These are phyloP conservation scores for Zygothrica quintamaculata DNA, from an alignment of 2,888 invertebrate species.

Conservation along the genomic window DNA sequence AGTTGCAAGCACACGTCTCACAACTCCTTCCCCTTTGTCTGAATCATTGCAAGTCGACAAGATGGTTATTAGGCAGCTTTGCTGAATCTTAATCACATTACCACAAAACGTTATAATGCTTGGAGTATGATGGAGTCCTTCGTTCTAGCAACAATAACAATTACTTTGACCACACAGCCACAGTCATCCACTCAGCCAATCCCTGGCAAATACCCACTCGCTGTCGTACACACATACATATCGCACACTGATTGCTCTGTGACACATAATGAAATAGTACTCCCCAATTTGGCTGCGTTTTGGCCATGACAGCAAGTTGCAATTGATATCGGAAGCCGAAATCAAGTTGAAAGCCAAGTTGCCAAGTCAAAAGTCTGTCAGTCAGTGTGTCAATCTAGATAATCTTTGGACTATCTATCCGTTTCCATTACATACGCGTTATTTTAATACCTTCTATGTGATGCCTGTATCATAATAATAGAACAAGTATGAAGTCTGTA, in stretches of 20 bases:
- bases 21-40: slow-evolving; percentile 1
- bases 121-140: slow-evolving; percentile 38
- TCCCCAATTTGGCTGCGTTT: slow-evolving; percentile 74
- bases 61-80: slow-evolving; percentile 68
- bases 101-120: slow-evolving; percentile 77
- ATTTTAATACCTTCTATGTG: no score
- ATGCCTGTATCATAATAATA: no score
- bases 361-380: slow-evolving; percentile 1
- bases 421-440: slow-evolving; percentile 30
- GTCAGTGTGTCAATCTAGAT: no score
- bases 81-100: slow-evolving; percentile 76
- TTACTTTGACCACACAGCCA: slow-evolving; percentile 62
- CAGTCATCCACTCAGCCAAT: slow-evolving; percentile 5
- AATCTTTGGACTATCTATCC: slow-evolving; percentile 4
- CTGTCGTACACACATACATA: background rate
- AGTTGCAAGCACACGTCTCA: background rate
- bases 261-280: slow-evolving; percentile 61
- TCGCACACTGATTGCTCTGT: slow-evolving; percentile 9
- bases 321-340: slow-evolving; percentile 64
- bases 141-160: slow-evolving; percentile 70
- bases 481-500: no score
- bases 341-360: slow-evolving; percentile 16
- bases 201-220: no score
- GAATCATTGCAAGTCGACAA: no score
- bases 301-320: slow-evolving; percentile 48